Evolutionary conservation across 2,888 invertebrate species (phyloP).

Genomic region (Drosophila vallismaia): DNA sequence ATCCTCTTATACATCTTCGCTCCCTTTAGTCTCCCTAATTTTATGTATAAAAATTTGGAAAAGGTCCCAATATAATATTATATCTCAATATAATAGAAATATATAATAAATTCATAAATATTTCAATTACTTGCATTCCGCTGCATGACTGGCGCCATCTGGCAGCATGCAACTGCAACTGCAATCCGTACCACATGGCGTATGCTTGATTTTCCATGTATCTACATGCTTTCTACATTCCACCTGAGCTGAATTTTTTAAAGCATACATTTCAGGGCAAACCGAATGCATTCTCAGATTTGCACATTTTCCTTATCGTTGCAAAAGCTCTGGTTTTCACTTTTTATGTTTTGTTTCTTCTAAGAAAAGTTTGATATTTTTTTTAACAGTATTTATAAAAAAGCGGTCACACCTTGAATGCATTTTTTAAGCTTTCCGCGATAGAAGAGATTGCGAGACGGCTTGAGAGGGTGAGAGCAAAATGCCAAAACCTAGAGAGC

Average conservation of each 20-base stretch:
- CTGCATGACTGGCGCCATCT: constrained; percentile 22
- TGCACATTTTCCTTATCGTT: background rate
- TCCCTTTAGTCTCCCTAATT: too few species aligned
- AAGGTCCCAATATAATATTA: too few species aligned
- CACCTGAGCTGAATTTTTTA: constrained; percentile 27
- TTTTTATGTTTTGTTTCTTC: background rate
- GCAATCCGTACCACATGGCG: background rate
- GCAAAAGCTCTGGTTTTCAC: background rate
- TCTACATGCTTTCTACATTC: constrained; percentile 17
- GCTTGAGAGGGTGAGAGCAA: background rate
- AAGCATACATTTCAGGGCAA: constrained; percentile 15
- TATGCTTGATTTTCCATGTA: constrained; percentile 18
- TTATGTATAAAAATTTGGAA: too few species aligned
- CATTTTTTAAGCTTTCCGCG: constrained; percentile 11
- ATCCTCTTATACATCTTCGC: too few species aligned
- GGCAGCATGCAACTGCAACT: constrained; percentile 6
- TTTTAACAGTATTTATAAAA: background rate
- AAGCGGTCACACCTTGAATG: constrained; percentile 4
- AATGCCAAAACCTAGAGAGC: background rate
- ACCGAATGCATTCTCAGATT: constrained; percentile 2
- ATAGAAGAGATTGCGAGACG: background rate
- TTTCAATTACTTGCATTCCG: background rate
- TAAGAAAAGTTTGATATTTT: background rate
- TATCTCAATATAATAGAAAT: background rate
- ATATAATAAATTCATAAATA: background rate